Conservation (phyloP, 2,113 vertebrate genomes). For the Engraulis encrasicolus region DNA sequence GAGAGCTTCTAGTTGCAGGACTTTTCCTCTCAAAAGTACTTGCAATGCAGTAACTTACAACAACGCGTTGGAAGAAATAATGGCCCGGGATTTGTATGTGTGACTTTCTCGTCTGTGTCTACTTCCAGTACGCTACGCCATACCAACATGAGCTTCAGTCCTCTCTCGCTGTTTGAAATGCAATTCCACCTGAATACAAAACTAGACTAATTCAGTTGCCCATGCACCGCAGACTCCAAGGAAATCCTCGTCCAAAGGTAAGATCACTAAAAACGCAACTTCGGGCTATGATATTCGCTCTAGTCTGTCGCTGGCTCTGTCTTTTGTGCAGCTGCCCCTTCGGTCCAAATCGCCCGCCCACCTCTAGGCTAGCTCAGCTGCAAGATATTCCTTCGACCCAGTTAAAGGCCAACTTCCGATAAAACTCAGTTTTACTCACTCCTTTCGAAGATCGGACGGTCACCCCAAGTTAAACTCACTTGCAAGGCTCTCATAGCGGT, state of each 20-base stretch:
- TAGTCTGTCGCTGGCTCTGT: neutral
- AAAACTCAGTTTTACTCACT: no score
- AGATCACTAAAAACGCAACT: neutral
- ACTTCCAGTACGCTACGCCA: neutral
- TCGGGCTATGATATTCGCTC: neutral
- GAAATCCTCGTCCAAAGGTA: slow-evolving; percentile 12
- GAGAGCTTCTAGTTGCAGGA: neutral
- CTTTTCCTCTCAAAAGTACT: neutral
- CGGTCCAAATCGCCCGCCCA: neutral
- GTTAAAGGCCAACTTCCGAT: no score
- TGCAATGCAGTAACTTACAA: neutral
- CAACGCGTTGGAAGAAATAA: neutral
- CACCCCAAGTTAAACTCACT: no score
- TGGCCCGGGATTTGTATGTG: neutral
- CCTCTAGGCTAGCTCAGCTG: neutral
- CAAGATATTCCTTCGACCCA: neutral
- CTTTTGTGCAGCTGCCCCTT: neutral
- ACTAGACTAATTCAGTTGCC: neutral
- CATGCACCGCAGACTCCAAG: neutral
- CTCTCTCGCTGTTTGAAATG: neutral
- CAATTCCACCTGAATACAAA: neutral
- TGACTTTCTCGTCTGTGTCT: neutral
- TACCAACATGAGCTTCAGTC: neutral
- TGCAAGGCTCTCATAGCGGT: no score
- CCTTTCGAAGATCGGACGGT: no score